Evolutionary conservation across 2,113 vertebrate species (phyloP).

Genomic region (Pao palembangensis): DNA sequence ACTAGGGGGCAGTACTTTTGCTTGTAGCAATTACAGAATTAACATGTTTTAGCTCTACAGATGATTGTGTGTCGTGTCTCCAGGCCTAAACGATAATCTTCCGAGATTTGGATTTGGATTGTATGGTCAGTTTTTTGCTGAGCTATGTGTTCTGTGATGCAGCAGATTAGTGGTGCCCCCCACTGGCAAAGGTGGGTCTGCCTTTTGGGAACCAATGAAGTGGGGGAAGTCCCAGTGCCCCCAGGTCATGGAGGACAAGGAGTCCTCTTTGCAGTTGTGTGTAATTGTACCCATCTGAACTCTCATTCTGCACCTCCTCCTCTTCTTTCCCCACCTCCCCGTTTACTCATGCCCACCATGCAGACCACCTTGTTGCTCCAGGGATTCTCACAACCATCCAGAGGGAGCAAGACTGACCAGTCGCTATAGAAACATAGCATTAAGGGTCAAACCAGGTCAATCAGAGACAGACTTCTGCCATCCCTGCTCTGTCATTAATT

Average conservation of each 20-base stretch:
- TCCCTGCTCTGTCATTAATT: conserved; percentile 67
- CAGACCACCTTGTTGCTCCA: conserved; percentile 50
- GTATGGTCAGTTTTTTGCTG: conserved; percentile 3
- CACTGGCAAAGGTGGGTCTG: conserved; percentile 12
- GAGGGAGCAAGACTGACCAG: conserved; percentile 44
- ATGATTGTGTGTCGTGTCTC: neutral
- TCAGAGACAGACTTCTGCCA: conserved; percentile 61
- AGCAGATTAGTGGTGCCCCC: conserved; percentile 34
- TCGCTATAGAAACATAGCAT: conserved; percentile 49
- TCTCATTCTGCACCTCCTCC: conserved; percentile 15
- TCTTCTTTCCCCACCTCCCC: conserved; percentile 13
- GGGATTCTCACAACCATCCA: conserved; percentile 54
- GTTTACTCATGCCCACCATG: conserved; percentile 41
- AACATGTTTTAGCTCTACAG: neutral
- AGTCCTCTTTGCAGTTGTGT: conserved; percentile 41
- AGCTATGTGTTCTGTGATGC: neutral
- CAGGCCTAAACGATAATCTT: neutral
- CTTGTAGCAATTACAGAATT: neutral
- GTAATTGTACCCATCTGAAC: conserved; percentile 66
- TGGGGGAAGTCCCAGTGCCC: conserved; percentile 21
- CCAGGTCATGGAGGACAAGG: conserved; percentile 50
- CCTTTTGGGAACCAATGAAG: conserved; percentile 20
- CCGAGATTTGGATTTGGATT: neutral
- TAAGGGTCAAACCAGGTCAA: conserved; percentile 65
- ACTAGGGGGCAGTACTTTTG: neutral